phyloP scores from a whole-genome alignment of 2,888 invertebrate genomes.

The Anthrax anthrax region DNA sequence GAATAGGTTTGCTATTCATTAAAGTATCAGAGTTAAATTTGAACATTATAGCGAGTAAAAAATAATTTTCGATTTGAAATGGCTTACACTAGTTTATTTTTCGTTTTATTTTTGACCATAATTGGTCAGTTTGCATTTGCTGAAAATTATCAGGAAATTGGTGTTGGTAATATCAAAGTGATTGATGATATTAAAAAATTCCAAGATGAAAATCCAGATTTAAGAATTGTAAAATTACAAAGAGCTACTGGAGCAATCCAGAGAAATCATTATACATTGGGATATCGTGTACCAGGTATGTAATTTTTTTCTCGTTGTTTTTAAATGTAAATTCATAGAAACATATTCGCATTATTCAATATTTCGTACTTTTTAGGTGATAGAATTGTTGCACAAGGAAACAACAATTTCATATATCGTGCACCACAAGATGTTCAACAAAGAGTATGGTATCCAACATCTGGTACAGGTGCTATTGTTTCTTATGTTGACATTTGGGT shows the following conservation, averaged over 20 bases:
- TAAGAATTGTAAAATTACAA: conserved; percentile 1
- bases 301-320: too few species aligned
- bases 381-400: conserved; percentile 7
- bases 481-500: conserved; percentile 7
- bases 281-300: conserved; percentile 1
- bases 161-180: neutral
- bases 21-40: too few species aligned
- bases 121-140: too few species aligned
- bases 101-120: too few species aligned
- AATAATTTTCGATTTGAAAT: too few species aligned
- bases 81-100: too few species aligned
- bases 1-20: too few species aligned
- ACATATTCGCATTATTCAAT: neutral
- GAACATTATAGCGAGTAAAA: too few species aligned
- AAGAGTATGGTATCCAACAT: conserved; percentile 5
- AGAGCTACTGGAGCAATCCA: neutral
- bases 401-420: conserved; percentile 4
- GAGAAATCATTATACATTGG: conserved; percentile 1
- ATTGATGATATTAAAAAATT: conserved; percentile 5
- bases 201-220: conserved; percentile 1
- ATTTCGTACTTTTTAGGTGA: conserved; percentile 1
- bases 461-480: conserved; percentile 5
- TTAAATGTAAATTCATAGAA: neutral
- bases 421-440: conserved; percentile 7
- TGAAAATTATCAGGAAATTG: too few species aligned